phyloP scores from a whole-genome alignment of 2,113 vertebrate genomes.

The Lophura nycthemera region DNA sequence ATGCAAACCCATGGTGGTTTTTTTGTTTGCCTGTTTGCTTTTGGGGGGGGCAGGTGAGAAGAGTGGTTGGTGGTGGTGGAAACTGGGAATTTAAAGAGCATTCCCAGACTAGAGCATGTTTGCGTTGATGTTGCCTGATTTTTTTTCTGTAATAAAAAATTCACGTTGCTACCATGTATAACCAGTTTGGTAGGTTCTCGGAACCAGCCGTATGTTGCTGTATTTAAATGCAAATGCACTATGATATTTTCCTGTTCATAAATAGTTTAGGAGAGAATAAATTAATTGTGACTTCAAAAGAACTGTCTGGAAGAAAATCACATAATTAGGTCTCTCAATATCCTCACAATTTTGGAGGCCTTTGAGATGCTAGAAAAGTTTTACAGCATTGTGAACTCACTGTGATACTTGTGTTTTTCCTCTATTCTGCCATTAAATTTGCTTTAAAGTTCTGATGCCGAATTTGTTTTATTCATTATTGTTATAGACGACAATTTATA shows the following conservation, averaged over 20 bases:
- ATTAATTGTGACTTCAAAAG: neutral
- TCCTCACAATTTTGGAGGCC: neutral
- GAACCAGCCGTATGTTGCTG: neutral
- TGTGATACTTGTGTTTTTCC: neutral
- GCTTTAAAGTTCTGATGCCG: neutral
- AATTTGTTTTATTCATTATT: neutral
- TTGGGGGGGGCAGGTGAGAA: no score
- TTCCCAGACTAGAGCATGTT: neutral
- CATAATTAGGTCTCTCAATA: neutral
- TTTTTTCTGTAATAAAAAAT: conserved; percentile 5
- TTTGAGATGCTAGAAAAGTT: neutral
- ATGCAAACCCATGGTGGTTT: neutral
- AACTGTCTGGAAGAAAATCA: neutral
- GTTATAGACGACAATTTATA: neutral
- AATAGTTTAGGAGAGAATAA: neutral
- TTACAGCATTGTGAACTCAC: neutral
- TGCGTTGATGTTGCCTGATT: neutral
- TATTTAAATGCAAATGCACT: neutral
- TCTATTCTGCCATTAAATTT: neutral
- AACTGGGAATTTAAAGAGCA: neutral
- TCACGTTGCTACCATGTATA: neutral
- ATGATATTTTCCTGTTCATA: neutral
- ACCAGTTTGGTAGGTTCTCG: neutral
- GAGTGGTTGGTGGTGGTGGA: no score
- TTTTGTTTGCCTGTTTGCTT: neutral